Base-by-base conservation (phyloP, 1,140 invertebrate genomes). In the Oppia nitens region DNA sequence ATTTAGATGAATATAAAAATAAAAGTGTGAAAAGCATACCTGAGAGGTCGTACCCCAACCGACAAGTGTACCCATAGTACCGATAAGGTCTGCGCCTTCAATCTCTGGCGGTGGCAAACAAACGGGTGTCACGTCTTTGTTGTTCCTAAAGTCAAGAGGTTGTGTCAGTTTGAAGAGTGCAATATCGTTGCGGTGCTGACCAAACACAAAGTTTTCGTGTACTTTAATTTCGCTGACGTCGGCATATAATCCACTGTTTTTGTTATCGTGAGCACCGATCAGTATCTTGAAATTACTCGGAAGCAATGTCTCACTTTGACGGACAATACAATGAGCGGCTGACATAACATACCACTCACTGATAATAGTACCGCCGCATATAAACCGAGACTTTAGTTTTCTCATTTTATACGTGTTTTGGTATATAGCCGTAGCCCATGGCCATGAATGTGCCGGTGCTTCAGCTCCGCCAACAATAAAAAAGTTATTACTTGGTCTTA, bases 11-110 rank as follows among this genome's bases (percentile, higher is more conserved):
- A n/a, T n/a, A n/a, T n/a, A n/a, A n/a, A n/a, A n/a, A n/a, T n/a
- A n/a, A n/a, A n/a, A n/a, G n/a, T n/a, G n/a, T n/a, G n/a, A n/a
- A n/a, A n/a, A n/a, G n/a, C 47, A 25, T 58, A 80, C 81, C 69
- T 88, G 83, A 28, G 80, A 78, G 12, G 87, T 69, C 0, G 84
- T 85, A 0, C 87, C 88, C 87, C 87, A 92, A 21, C 88, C 88
- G 2, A 84, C 74, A 4, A 83, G 84, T 24, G 81, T 78, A 2
- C 79, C 85, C 54, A 78, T 76, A 2, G 75, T 76, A 17, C 81
- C 83, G 0, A 80, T 77, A 66, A 60, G 20, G 20, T 62, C 29
- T 0, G 20, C 45, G 0, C 51, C 27, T n/a, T 47, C 6, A 1
- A 62, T 26, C 9, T 53, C 52, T 1, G 50, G 56, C 11, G 12